Conservation (phyloP, 2,797 vertebrate genomes). For the Sebastes miniatus region DNA sequence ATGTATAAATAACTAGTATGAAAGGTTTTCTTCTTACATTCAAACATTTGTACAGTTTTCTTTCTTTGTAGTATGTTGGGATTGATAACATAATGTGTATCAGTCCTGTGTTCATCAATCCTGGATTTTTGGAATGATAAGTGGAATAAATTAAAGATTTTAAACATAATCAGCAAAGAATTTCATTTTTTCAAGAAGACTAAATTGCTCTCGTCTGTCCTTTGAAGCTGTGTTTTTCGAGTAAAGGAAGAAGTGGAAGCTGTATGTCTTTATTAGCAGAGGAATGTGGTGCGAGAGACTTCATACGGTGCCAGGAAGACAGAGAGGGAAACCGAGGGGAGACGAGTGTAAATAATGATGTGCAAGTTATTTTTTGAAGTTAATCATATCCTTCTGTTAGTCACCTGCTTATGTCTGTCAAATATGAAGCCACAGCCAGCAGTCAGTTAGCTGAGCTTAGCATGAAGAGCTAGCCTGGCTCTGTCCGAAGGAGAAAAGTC, state of each 20-base stretch:
- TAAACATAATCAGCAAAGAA: not conserved
- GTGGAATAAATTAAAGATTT: constrained; percentile 6
- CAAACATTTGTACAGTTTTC: constrained; percentile 51
- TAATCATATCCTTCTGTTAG: constrained; percentile 25
- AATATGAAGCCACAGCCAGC: not conserved
- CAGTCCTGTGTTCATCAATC: constrained; percentile 5
- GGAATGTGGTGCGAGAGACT: constrained; percentile 56
- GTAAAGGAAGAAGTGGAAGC: constrained; percentile 6
- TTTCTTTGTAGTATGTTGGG: constrained; percentile 1
- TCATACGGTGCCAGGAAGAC: constrained; percentile 15
- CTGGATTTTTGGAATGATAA: not conserved
- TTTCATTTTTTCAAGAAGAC: not conserved
- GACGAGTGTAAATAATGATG: constrained; percentile 52
- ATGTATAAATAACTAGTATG: too few relatives aligned
- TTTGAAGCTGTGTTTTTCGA: constrained; percentile 33
- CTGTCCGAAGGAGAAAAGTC: too few relatives aligned
- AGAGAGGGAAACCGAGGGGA: not conserved
- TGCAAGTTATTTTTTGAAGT: constrained; percentile 27
- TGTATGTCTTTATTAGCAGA: constrained; percentile 52
- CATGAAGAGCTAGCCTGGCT: not conserved
- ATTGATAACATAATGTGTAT: not conserved
- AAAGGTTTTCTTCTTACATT: not conserved
- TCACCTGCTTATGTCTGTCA: constrained; percentile 20
- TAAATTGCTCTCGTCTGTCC: constrained; percentile 37
- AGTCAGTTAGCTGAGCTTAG: not conserved